Evolutionary conservation across 2,113 vertebrate species (phyloP), one percentile per base, ranked within the genome.

Genomic region (Pachypanchax playfairii): DNA sequence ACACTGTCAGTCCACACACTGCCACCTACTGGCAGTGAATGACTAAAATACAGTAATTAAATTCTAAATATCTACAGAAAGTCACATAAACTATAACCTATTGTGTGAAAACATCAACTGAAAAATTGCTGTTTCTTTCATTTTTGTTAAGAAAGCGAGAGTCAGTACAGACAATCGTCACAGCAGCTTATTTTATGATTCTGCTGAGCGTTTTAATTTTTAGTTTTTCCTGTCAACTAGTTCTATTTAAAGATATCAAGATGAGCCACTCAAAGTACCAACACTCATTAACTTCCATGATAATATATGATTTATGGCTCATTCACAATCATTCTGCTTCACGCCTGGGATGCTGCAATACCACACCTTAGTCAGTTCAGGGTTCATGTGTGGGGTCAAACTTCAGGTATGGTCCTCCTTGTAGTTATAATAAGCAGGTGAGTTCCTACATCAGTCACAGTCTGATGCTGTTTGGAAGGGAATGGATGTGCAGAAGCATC

Each of bases 401-500:
- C 66, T 75, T 47, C 51, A 69, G 13, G 12, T 22, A 21, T 8
- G 35, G 17, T 17, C 14, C 36, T 42, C 29, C 5, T 47, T 10
- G 26, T 38, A 20, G 60, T 38, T 2, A 10, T 25, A 18, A 70
- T 46, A 59, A 49, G n/a, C 17, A 7, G 48, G 6, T 47, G 69
- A 64, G n/a, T 13, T 28, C 46, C 17, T 51, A 36, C n/a, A 60
- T 1, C 1, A 49, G 44, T 18, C 41, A 20, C 56, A 53, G 46
- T 67, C 54, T 29, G 7, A 17, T 46, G 15, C 61, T 6, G 6
- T 20, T 26, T 35, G 12, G 51, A 59, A 10, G 21, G 55, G 28
- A 58, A 77, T 83, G 83, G 87, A 79, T 48, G 4, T 50, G 56
- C 54, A 68, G 72, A 69, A 70, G 54, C 60, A 29, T 13, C 22